phyloP scores from a whole-genome alignment of 2,797 vertebrate species.

The Hozukius guyotensis region DNA sequence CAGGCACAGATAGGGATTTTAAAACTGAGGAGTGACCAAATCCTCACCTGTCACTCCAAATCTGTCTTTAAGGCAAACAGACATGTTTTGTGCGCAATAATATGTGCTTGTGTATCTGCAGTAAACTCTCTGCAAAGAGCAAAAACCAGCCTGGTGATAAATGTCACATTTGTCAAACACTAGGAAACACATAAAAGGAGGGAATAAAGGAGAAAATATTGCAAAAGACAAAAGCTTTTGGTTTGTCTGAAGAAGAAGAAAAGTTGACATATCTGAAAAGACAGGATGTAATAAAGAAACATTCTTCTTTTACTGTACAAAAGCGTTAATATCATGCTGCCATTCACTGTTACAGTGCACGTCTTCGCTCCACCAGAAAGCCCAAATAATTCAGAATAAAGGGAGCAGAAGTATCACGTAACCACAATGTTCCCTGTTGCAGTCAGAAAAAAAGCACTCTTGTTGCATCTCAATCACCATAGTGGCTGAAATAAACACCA shows the following conservation, averaged over 20 bases:
- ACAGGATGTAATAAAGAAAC: not conserved
- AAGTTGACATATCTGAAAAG: not conserved
- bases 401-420: not conserved
- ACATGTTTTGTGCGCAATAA: not conserved
- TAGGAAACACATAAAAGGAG: not conserved
- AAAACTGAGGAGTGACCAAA: slow-evolving; percentile 14
- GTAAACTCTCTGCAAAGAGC: not conserved
- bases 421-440: not conserved
- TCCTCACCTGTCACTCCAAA: slow-evolving; percentile 22
- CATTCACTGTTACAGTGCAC: not conserved
- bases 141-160: not conserved
- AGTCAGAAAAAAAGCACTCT: not conserved
- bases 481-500: not conserved
- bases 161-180: not conserved
- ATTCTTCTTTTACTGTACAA: not conserved
- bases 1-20: slow-evolving; percentile 36
- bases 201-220: not conserved
- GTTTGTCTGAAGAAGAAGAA: not conserved
- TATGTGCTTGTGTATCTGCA: not conserved
- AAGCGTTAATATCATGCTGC: not conserved
- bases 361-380: not conserved
- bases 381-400: not conserved
- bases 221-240: not conserved
- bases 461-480: not conserved
- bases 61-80: not conserved